Percentiles rank a stretch among this genome's conserved stretches.
Evolutionary conservation across 2,113 vertebrate species (phyloP).

Genomic region (Ascaphus truei): DNA sequence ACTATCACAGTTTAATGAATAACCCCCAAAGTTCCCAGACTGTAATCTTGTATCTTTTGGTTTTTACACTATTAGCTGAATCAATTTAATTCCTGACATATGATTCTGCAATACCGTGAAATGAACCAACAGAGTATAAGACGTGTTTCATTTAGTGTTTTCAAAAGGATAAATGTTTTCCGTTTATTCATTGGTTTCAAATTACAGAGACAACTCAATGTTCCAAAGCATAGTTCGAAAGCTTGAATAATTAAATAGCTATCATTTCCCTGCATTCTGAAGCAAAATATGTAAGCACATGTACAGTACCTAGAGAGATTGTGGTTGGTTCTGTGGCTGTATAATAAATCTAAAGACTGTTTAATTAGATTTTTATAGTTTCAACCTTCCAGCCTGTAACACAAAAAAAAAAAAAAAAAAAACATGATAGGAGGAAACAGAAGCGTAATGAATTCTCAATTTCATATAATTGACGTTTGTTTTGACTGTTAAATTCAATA

Average conservation of each 20-base stretch:
- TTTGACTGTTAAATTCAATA: no score
- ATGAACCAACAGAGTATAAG: conserved; percentile 27
- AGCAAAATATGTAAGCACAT: neutral
- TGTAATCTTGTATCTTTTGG: neutral
- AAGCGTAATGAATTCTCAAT: no score
- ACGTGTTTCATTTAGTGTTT: conserved; percentile 26
- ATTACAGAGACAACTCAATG: conserved; percentile 21
- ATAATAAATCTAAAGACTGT: no score
- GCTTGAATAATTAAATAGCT: conserved; percentile 24
- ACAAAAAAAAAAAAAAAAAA: no score
- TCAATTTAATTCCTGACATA: conserved; percentile 27
- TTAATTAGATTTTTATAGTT: no score
- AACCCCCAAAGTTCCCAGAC: neutral
- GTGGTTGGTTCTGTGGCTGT: neutral
- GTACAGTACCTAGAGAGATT: neutral
- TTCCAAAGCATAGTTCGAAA: conserved; percentile 2
- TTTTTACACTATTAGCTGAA: conserved; percentile 17
- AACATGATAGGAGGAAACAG: no score
- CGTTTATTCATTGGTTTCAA: conserved; percentile 26
- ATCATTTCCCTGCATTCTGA: conserved; percentile 3
- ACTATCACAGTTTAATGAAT: no score
- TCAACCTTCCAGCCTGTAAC: no score
- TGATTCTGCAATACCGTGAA: conserved; percentile 13
- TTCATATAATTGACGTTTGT: no score
- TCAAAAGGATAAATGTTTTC: conserved; percentile 28